These are phyloP conservation scores for Dicrurus megarhynchus DNA, from an alignment of 2,113 vertebrate species.

Conservation along the genomic window DNA sequence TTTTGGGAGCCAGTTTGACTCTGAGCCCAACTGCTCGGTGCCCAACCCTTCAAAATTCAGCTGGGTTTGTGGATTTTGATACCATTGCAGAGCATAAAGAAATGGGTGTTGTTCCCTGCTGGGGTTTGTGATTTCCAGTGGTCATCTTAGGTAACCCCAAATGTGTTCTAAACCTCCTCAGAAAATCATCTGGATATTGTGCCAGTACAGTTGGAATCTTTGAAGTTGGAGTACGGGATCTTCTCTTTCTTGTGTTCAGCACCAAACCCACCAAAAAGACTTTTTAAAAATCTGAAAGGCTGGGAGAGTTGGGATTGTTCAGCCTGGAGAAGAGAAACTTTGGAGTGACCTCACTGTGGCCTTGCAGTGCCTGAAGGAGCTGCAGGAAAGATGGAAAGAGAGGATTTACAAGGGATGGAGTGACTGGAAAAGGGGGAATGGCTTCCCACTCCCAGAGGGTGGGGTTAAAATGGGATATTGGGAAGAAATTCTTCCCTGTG, in stretches of 20 bases:
- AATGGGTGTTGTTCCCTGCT: background rate
- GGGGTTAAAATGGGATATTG: background rate
- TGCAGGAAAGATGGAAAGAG: background rate
- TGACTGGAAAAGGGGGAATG: background rate
- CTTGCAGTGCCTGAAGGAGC: background rate
- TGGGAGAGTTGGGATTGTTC: background rate
- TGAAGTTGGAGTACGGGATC: background rate
- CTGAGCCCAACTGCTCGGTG: background rate
- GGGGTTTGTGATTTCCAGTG: background rate
- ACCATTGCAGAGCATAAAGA: background rate
- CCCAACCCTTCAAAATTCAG: background rate
- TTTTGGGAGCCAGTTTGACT: background rate
- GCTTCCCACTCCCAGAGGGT: background rate
- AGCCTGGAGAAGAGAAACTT: background rate
- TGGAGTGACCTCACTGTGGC: background rate
- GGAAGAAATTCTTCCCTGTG: background rate
- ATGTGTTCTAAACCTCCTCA: background rate
- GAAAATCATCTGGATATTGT: background rate
- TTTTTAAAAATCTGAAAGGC: background rate
- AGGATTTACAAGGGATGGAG: background rate
- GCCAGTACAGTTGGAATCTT: background rate
- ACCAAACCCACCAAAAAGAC: background rate
- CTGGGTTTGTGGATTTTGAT: background rate
- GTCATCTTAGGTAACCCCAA: background rate
- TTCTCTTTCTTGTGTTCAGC: background rate